Evolutionary conservation across 2,888 invertebrate species (phyloP).

Genomic region (Penaeus monodon): DNA sequence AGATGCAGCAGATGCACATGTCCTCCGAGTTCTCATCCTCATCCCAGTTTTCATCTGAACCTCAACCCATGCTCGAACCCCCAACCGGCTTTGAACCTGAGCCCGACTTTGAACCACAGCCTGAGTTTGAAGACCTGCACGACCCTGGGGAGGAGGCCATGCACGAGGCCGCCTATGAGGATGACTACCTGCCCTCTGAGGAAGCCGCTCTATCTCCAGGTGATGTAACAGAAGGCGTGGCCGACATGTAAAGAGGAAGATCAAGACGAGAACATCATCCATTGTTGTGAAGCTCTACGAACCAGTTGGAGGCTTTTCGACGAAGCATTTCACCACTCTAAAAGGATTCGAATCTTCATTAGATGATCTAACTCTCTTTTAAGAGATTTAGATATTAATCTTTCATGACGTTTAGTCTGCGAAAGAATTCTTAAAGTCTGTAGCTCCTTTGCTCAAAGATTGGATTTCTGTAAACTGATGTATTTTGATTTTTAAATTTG

Average conservation of each 20-base stretch:
- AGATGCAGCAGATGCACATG: conserved; percentile 39
- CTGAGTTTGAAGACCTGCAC: conserved; percentile 12
- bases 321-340: no score
- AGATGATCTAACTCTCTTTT: no score
- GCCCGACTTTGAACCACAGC: conserved; percentile 13
- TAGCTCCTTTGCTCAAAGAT: conserved; percentile 1
- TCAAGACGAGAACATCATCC: conserved; percentile 15
- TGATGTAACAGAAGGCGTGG: conserved; percentile 30
- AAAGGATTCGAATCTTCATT: no score
- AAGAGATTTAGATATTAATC: no score
- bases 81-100: conserved; percentile 9
- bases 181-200: conserved; percentile 8
- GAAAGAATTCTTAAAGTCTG: no score
- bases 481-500: background rate
- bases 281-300: no score
- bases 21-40: conserved; percentile 41
- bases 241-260: conserved; percentile 40
- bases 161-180: conserved; percentile 5
- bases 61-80: conserved; percentile 4
- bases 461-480: conserved; percentile 14
- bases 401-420: no score
- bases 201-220: conserved; percentile 26
- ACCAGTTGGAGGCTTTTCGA: no score
- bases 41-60: conserved; percentile 13
- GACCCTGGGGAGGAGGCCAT: conserved; percentile 19